Base-by-base conservation (phyloP, 2,888 invertebrate genomes). In the Lochmaea capreae region DNA sequence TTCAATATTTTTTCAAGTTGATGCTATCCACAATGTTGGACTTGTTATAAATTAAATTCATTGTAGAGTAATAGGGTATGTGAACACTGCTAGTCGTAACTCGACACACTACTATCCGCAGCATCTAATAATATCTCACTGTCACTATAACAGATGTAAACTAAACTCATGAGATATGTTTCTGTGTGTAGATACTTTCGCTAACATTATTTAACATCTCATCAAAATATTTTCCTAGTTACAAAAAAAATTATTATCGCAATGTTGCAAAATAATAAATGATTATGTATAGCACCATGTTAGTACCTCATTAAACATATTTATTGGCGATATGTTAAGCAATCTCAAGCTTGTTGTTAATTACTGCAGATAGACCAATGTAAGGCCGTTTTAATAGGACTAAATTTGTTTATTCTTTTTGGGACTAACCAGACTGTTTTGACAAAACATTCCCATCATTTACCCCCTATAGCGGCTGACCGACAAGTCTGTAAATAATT, bases 221-320 rank as follows among this genome's bases (percentile, higher is more conserved):
- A 62, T 62, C 42, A 62, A n/a, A 39, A 18, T 22, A 26, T 6
- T 59, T 6, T 6, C 11, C 6, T 4, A n/a, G 43, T 65, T 65
- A n/a, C 49, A 10, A 14, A 11, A 46, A 65, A 18, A 42, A 42
- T 46, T n/a, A 43, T 62, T 43, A 2, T 43, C 5, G 14, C 6
- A 33, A 33, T 16, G 18, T 26, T 49, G 22, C 65, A 65, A 46
- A 46, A 65, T 65, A 26, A 26, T 46, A 22, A 46, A 43, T 18
- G 46, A 43, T 8, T 18, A 8, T 54, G 18, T 9, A 9, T 3
- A 33, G 33, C 12, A 18, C 49, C 46, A 46, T 12, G 14, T 65
- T 46, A 65, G 65, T 22, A 46, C 65, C 46, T 65, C 65, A 65
- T 65, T 49, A 65, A 49, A 26, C 9, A 12, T 49, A 14, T 65